Conservation (phyloP, 2,888 invertebrate species). For the Syritta pipiens region DNA sequence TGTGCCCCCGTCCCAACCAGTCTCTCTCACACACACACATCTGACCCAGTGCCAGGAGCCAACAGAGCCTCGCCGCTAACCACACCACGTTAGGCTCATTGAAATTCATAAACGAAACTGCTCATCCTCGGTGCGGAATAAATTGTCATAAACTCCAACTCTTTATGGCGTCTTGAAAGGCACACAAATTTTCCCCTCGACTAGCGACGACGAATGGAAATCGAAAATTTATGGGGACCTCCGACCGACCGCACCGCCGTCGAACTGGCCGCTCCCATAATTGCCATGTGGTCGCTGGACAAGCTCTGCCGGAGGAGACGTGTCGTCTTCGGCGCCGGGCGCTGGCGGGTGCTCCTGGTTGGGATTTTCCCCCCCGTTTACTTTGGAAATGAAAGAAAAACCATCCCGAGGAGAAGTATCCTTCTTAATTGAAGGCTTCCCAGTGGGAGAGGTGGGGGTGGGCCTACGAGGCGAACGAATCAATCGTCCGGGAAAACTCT, state of each 20-base stretch:
- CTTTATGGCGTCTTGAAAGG: conserved; percentile 66
- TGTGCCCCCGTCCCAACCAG: no score
- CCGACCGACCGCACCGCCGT: conserved; percentile 4
- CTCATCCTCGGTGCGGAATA: conserved; percentile 62
- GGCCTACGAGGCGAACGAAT: conserved; percentile 34
- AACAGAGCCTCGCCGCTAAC: background rate
- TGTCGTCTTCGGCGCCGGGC: background rate
- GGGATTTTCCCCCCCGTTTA: conserved; percentile 18
- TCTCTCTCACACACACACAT: conserved; percentile 1
- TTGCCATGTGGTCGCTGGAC: conserved; percentile 42
- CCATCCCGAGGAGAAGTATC: conserved; percentile 30
- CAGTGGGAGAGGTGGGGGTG: background rate
- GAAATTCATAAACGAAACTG: conserved; percentile 66
- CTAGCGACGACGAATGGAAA: conserved; percentile 66
- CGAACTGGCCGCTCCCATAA: conserved; percentile 42
- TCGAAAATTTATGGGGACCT: conserved; percentile 67
- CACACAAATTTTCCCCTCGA: conserved; percentile 65
- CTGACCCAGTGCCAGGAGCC: conserved; percentile 47
- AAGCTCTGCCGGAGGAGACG: conserved; percentile 5
- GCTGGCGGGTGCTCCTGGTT: conserved; percentile 32
- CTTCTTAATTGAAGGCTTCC: conserved; percentile 53
- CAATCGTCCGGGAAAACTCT: conserved; percentile 40
- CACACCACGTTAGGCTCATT: conserved; percentile 60
- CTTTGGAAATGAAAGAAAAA: conserved; percentile 42
- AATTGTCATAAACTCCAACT: conserved; percentile 67